A percentile compares a stretch with the other conserved stretches of the same genome.
phyloP scores from a whole-genome alignment of 30 jellyfish, hydroid and myxozoan genomes.

The Clytia hemisphaerica region DNA sequence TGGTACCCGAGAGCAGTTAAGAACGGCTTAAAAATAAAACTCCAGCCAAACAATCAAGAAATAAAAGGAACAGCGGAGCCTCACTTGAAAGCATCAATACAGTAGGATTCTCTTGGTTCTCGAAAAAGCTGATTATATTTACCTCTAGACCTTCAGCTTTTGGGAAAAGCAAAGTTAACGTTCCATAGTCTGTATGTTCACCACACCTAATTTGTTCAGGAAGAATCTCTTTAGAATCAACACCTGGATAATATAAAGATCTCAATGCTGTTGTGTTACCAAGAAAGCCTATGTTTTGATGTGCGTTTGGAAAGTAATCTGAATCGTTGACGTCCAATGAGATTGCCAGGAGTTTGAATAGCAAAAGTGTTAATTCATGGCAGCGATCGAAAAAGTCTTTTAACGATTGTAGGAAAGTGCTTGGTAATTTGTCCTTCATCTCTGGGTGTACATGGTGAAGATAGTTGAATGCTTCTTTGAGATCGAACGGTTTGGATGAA shows the following conservation, averaged over 20 bases:
- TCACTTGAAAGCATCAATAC: too few relatives aligned
- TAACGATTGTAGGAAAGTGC: background rate
- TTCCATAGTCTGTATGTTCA: constrained; percentile 39
- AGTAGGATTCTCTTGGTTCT: too few relatives aligned
- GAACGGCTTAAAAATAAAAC: too few relatives aligned
- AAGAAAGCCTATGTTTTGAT: background rate
- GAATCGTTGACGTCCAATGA: background rate
- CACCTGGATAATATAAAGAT: constrained; percentile 26
- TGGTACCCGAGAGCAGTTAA: too few relatives aligned
- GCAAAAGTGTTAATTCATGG: background rate
- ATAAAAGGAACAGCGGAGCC: too few relatives aligned
- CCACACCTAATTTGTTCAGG: constrained; percentile 31
- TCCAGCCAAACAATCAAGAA: too few relatives aligned
- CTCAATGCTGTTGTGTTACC: constrained; percentile 16
- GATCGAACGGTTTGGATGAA: constrained; percentile 1
- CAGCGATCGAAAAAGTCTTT: background rate
- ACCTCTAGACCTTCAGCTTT: constrained; percentile 44
- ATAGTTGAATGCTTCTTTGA: constrained; percentile 12
- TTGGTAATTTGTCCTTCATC: background rate
- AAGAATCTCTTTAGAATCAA: background rate
- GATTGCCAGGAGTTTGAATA: background rate
- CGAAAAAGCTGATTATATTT: too few relatives aligned
- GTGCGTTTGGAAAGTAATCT: background rate
- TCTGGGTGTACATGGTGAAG: background rate
- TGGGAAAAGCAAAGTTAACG: constrained; percentile 22